Conservation (phyloP, 2,888 invertebrate species). For the Megaustenia siamemsis region DNA sequence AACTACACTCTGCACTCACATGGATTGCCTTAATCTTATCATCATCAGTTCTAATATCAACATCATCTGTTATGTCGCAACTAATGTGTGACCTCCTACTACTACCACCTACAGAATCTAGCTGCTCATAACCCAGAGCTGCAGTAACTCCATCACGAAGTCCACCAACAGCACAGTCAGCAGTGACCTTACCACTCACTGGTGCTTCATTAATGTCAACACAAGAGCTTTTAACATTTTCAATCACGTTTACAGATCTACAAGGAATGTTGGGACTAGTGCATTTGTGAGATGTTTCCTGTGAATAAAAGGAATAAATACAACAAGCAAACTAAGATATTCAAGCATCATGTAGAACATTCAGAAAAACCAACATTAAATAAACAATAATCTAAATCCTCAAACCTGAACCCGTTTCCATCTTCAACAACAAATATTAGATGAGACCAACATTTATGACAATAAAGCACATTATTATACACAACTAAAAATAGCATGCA, state of each 20-base stretch:
- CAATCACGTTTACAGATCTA: background rate
- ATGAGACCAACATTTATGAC: too few species aligned
- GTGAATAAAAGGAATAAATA: background rate
- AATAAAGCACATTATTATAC: too few species aligned
- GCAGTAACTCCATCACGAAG: background rate
- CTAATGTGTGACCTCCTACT: background rate
- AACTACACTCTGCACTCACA: background rate
- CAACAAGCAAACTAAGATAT: background rate
- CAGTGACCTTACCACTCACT: background rate
- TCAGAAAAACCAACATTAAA: background rate
- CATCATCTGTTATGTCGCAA: background rate
- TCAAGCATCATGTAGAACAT: background rate
- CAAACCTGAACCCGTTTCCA: too few species aligned
- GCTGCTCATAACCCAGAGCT: too few species aligned
- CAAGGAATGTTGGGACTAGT: constrained; percentile 24
- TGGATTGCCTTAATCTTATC: constrained; percentile 39
- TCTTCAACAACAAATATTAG: too few species aligned
- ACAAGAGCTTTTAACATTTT: background rate
- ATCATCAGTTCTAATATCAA: constrained; percentile 49
- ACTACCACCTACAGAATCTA: background rate
- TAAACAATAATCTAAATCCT: background rate
- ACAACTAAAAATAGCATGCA: too few species aligned
- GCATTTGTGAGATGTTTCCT: constrained; percentile 20
- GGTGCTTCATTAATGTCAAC: background rate
- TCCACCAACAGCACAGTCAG: background rate